Evolutionary conservation across 2,113 vertebrate genomes (phyloP), one percentile per base, ranked within the genome.

Genomic region (Chitala chitala): DNA sequence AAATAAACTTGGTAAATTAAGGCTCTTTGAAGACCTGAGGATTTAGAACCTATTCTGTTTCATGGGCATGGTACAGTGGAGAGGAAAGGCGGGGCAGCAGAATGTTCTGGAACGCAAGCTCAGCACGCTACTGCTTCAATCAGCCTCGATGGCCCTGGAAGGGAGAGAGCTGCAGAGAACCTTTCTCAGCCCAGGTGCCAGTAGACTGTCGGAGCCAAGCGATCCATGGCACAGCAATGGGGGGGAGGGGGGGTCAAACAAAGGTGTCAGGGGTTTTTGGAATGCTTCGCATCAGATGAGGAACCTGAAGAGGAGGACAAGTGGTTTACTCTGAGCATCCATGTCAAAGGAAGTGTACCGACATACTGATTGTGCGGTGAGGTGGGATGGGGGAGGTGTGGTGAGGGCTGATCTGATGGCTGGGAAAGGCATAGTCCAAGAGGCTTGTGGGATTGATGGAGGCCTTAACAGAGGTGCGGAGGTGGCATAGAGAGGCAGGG

Each of bases 21-120:
- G 90, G 90, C 90, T 91, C 87, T 88, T 90, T 81, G 80, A 90
- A 88, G 89, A 91, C 90, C 90, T 92, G 90, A 92, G 90, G 90
- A 88, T 88, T 89, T 89, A 81, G 80, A 89, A 91, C 87, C 80
- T 83, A 88, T 31, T 20, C n/a, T 33, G 46, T 69, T 69, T 33
- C 87, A 88, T 91, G 90, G 90, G 90, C 64, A 68, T 22, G 24
- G 4, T 24, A 69, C 48, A n/a, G 26, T n/a, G 36, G 46, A 36
- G 13, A 33, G 26, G 29, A 69, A 33, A 1, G 10, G 7, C 13
- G n/a, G 68, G 68, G 48, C 1, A 31, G 36, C 17, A 17, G 36
- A 26, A 50, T 50, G 26, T 4, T 2, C 3, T 15, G 36, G 22
- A 1, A 31, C 20, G 2, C 17, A 22, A n/a, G 26, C 46, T 31